A percentile compares a stretch with the other conserved stretches of the same genome.
Evolutionary conservation across 1,140 invertebrate species (phyloP).

Genomic region (Phenacoccus solenopsis): DNA sequence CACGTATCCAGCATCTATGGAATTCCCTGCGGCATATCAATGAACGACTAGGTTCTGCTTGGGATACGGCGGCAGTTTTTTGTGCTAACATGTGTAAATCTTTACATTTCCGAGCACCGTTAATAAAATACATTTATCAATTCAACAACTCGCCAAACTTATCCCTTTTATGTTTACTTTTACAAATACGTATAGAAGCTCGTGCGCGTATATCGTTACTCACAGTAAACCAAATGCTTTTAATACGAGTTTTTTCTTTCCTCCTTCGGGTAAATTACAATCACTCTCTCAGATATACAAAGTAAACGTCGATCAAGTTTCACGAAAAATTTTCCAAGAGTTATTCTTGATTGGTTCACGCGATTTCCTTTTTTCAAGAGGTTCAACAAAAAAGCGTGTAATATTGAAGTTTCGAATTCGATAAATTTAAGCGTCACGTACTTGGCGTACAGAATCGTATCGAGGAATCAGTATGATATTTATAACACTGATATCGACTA

Average conservation of each 20-base stretch:
- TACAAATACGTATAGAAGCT: neutral
- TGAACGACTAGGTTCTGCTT: neutral
- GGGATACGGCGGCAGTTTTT: neutral
- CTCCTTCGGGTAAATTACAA: too few relatives aligned
- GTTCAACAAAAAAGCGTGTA: too few relatives aligned
- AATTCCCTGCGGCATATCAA: neutral
- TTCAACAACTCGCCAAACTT: neutral
- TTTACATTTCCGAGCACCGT: neutral
- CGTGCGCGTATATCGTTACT: neutral
- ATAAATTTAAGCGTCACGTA: too few relatives aligned
- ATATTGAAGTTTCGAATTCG: too few relatives aligned
- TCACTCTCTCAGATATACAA: neutral
- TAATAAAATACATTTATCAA: slow-evolving; percentile 4
- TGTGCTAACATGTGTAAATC: neutral
- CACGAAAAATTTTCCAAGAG: too few relatives aligned
- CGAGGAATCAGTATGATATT: too few relatives aligned
- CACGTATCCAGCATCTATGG: neutral
- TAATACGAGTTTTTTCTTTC: neutral
- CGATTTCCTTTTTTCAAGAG: too few relatives aligned
- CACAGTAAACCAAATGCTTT: neutral
- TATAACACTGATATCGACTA: too few relatives aligned
- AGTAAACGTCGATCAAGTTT: slow-evolving; percentile 1
- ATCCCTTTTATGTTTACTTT: neutral
- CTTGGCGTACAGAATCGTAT: too few relatives aligned
- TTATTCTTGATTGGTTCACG: too few relatives aligned